A percentile compares a stretch with the other conserved stretches of the same genome.
Evolutionary conservation across 2,888 invertebrate genomes (phyloP).

Genomic region (Strigamia crassipes): DNA sequence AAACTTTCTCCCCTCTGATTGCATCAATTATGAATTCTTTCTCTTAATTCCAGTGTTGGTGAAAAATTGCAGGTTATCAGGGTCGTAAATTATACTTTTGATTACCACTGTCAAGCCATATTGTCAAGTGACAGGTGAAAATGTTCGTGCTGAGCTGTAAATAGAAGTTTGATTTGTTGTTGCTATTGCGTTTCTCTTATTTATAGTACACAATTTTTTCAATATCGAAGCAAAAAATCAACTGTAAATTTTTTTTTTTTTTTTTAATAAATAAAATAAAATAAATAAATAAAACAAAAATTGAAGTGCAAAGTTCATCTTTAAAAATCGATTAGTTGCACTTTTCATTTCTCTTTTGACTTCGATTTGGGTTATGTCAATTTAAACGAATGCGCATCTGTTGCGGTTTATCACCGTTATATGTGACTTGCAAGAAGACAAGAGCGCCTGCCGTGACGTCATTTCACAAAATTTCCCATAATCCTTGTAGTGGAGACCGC

Average conservation of each 20-base stretch:
- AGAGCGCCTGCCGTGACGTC: conserved; percentile 20
- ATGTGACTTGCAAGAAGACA: conserved; percentile 29
- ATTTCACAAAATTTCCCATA: conserved; percentile 29
- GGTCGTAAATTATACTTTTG: background rate
- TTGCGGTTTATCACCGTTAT: conserved; percentile 31
- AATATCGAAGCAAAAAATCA: background rate
- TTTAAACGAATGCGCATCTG: conserved; percentile 33
- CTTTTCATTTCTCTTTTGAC: background rate
- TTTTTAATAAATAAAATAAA: background rate
- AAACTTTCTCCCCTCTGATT: background rate
- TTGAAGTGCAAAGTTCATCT: background rate
- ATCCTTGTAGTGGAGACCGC: conserved; percentile 18
- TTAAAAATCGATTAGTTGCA: conserved; percentile 11
- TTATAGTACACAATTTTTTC: background rate
- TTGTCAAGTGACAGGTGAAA: conserved; percentile 20
- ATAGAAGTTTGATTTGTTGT: conserved; percentile 9
- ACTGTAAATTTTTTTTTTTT: too few species aligned
- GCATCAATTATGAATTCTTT: conserved; percentile 14
- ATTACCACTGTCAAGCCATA: background rate
- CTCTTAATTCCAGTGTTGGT: background rate
- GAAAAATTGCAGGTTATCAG: conserved; percentile 22
- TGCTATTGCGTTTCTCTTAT: background rate
- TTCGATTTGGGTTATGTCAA: conserved; percentile 20
- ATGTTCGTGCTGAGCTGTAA: background rate
- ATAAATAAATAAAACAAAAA: background rate